Evolutionary conservation across 2,797 vertebrate genomes (phyloP).

Genomic region (Mastacembelus armatus): DNA sequence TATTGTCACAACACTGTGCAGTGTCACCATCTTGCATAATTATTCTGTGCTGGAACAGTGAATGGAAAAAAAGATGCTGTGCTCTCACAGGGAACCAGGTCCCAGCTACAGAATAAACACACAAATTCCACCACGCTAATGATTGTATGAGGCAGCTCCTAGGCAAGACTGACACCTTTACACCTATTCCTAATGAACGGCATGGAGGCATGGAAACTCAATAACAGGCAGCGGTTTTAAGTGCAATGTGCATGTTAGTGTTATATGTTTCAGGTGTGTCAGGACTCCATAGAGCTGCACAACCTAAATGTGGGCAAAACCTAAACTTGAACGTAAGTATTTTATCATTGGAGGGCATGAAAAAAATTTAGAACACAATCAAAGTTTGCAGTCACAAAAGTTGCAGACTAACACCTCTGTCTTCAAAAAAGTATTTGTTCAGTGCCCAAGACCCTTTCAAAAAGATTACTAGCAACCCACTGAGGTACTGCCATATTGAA

Average conservation of each 20-base stretch:
- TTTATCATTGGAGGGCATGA: background rate
- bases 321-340: constrained; percentile 12
- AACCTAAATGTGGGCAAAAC: background rate
- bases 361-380: background rate
- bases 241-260: too few relatives aligned
- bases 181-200: constrained; percentile 12
- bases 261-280: too few relatives aligned
- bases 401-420: background rate
- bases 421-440: background rate
- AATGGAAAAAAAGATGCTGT: constrained; percentile 62
- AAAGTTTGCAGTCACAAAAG: background rate
- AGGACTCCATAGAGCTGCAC: constrained; percentile 12
- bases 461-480: background rate
- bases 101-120: constrained; percentile 40
- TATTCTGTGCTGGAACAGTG: constrained; percentile 57
- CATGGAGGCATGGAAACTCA: constrained; percentile 9
- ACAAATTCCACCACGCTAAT: constrained; percentile 49
- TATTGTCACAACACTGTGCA: constrained; percentile 64
- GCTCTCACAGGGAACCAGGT: constrained; percentile 37
- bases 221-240: constrained; percentile 28
- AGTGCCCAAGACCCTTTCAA: background rate
- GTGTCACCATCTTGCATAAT: constrained; percentile 73
- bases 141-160: constrained; percentile 38
- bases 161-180: constrained; percentile 30
- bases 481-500: background rate